These are phyloP conservation scores for Eurystomus glaucurus DNA, from an alignment of 2,797 vertebrate genomes.

Conservation along the genomic window DNA sequence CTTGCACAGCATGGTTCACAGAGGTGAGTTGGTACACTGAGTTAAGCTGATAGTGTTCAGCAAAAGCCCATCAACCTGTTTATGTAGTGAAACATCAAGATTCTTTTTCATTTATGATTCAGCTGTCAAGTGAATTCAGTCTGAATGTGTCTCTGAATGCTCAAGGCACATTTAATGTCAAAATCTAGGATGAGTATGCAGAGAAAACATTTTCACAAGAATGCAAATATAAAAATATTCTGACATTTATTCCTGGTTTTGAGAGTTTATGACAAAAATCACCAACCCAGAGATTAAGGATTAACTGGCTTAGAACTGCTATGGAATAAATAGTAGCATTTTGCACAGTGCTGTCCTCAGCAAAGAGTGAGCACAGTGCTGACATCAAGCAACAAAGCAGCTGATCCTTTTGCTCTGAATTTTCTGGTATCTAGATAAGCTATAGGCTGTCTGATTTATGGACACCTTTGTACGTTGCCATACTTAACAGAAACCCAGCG, in stretches of 20 bases:
- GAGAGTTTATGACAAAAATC: constrained; percentile 65
- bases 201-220: constrained; percentile 56
- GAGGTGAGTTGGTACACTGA: background rate
- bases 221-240: constrained; percentile 59
- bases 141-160: constrained; percentile 25
- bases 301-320: constrained; percentile 20
- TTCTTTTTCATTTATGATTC: constrained; percentile 47
- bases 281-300: constrained; percentile 71
- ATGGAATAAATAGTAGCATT: constrained; percentile 21
- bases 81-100: constrained; percentile 18
- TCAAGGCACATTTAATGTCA: constrained; percentile 51
- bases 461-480: background rate
- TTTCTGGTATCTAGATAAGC: background rate
- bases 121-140: constrained; percentile 49
- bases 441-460: background rate
- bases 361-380: background rate
- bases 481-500: background rate
- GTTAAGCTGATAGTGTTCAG: constrained; percentile 24
- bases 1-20: background rate
- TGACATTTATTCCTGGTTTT: constrained; percentile 70
- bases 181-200: constrained; percentile 4
- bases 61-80: constrained; percentile 16
- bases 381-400: background rate
- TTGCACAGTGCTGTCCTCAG: constrained; percentile 28
- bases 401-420: background rate